These are phyloP conservation scores for Anas georgica DNA, from an alignment of 2,797 vertebrate species.

Conservation along the genomic window DNA sequence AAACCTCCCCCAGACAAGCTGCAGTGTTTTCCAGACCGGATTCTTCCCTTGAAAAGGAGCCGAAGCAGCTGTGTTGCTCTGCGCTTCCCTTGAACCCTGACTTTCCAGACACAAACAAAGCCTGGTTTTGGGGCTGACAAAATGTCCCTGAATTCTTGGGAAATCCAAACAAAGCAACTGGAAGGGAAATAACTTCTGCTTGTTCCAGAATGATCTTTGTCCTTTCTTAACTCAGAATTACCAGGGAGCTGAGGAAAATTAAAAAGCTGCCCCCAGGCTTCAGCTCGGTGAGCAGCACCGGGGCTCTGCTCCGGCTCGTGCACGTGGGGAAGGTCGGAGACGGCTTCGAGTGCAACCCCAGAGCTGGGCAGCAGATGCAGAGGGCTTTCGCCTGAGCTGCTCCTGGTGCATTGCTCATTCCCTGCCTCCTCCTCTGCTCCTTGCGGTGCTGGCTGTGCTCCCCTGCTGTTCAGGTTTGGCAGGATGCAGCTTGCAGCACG, in stretches of 20 bases:
- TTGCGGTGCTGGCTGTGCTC: rapidly evolving
- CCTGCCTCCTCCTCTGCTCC: rapidly evolving
- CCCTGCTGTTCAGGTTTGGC: neutral
- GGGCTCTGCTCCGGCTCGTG: neutral
- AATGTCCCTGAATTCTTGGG: neutral
- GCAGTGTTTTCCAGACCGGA: neutral
- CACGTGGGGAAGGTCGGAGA: rapidly evolving
- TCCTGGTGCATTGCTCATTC: neutral
- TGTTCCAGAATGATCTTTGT: neutral
- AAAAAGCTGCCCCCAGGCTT: neutral
- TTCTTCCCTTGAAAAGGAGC: neutral
- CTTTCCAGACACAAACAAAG: neutral
- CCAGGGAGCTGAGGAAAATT: neutral
- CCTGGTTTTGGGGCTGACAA: neutral
- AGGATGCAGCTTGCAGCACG: neutral
- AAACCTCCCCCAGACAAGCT: neutral
- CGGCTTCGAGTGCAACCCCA: rapidly evolving
- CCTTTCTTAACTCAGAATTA: neutral
- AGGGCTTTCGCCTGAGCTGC: neutral
- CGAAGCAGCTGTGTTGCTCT: neutral
- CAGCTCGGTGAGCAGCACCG: neutral
- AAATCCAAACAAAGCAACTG: neutral
- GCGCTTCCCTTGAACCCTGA: neutral
- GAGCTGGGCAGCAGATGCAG: neutral
- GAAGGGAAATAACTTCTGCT: neutral